Base-by-base conservation (phyloP, 2,888 invertebrate species). In the Harpalus rufipes region DNA sequence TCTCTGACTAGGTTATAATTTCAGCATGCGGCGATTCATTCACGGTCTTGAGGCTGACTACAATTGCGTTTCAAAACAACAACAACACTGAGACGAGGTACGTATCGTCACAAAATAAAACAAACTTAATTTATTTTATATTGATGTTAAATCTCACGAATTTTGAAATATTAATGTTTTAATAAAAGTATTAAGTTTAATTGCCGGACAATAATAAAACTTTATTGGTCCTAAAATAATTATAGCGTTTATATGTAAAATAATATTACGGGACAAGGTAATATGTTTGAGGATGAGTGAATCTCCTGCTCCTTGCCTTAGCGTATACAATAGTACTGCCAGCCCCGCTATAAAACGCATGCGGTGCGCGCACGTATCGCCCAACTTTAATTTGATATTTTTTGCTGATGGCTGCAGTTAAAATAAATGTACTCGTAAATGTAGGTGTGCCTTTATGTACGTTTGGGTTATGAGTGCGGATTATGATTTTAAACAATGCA, bases 401-500 rank as follows among this genome's bases (percentile, higher is more conserved):
- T 83, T 78, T 84, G 84, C 84, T 65, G 76, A 61, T 84, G 76
- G 51, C 68, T 41, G 84, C 78, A 78, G 84, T 84, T 83, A 84
- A 84, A 84, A 84, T 84, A 78, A 84, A 84, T 78, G 84, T 78
- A 78, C 65, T 65, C 78, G 65, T 78, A 84, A 84, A 84, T 84
- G 78, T 84, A 78, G 84, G 78, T 84, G 51, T 16, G 51, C 63
- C 76, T 74, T 78, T 78, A 65, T 63, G 61, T 84, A 63, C 78
- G 84, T 65, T 78, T 56, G 44, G 51, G 78, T 76, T 83, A 83
- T 14, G 78, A 61, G 16, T 78, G 51, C 51, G 84, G 84, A 84
- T 84, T 78, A 84, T 84, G 84, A 84, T 84, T 84, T 84, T 84
- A 84, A 84, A 84, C 84, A 84, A 84, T 84, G 76, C 84, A 84